phyloP scores from a whole-genome alignment of 2,888 invertebrate species.

The Siphonodentalium dalli region DNA sequence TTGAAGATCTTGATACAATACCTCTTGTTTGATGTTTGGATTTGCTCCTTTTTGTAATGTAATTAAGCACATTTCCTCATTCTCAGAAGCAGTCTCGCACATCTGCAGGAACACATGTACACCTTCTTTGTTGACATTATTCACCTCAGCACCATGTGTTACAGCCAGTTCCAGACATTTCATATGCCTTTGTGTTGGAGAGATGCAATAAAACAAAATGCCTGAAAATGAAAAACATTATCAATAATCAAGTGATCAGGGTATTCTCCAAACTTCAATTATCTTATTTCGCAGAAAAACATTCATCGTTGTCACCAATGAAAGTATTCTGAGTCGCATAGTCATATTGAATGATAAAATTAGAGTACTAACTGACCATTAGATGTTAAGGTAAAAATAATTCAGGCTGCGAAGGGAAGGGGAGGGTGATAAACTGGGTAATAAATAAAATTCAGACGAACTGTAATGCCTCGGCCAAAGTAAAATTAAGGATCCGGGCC shows the following conservation, averaged over 20 bases:
- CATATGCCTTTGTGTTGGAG: slow-evolving; percentile 62
- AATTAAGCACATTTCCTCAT: slow-evolving; percentile 60
- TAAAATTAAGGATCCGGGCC: too few species aligned
- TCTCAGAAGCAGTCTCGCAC: slow-evolving; percentile 62
- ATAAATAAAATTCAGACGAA: too few species aligned
- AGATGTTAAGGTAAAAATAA: too few species aligned
- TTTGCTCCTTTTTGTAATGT: slow-evolving; percentile 61
- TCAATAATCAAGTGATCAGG: neutral
- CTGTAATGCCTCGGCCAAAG: too few species aligned
- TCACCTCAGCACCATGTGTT: slow-evolving; percentile 60
- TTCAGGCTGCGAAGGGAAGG: too few species aligned
- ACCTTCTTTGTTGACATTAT: slow-evolving; percentile 60
- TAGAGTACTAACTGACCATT: too few species aligned
- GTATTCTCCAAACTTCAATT: too few species aligned
- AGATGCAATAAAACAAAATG: slow-evolving; percentile 61
- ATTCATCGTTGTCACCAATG: too few species aligned
- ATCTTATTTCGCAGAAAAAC: too few species aligned
- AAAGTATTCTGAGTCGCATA: too few species aligned
- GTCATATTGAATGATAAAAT: too few species aligned
- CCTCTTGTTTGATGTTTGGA: slow-evolving; percentile 57
- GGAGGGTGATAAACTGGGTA: too few species aligned
- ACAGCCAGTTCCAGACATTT: slow-evolving; percentile 61
- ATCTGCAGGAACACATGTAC: slow-evolving; percentile 58
- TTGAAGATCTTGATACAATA: slow-evolving; percentile 24
- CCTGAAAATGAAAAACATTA: slow-evolving; percentile 37